Base-by-base conservation (phyloP, 2,113 vertebrate genomes). In the Mungos mungo region DNA sequence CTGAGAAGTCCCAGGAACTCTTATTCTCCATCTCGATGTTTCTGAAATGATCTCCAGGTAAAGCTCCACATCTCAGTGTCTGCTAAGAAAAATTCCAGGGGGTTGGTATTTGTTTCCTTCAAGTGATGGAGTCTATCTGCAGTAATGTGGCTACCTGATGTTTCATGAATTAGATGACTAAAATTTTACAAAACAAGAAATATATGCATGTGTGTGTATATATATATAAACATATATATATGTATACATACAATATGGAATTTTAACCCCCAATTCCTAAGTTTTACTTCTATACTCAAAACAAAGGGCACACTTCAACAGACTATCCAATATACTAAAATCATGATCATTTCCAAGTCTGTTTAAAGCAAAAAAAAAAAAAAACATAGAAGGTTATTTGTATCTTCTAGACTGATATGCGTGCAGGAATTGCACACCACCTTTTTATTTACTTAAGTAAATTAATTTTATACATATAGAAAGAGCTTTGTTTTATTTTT, bases 21-120 rank as follows among this genome's bases (percentile, higher is more conserved):
- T 54, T 5, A 0, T 95, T 97, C 83, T 97, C 93, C 94, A 93
- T 47, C 38, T 82, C 80, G 87, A 96, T 71, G 66, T 77, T 96
- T 97, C 94, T 98, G 95, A 98, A 57, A 94, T 97, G 23, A 7
- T 96, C 96, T 97, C 92, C 97, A 95, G 86, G 92, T 90, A 90
- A 96, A 89, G 47, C 60, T 80, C 72, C 66, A 57, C 31, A 14
- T 84, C 90, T 85, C 50, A 94, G 66, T 57, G 0, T 96, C 97
- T 33, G 77, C 85, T 93, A 91, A 88, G 86, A 96, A 80, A 97
- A 96, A 77, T 25, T 35, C 94, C 89, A 72, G 88, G 90, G 95
- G 90, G 85, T 93, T 69, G 79, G 96, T 83, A 65, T 93, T 23
- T 13, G 33, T 57, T 96, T 79, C 68, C 91, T 45, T 14, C 25